phyloP scores from a whole-genome alignment of 1,140 invertebrate species.

The Radopholus similis region DNA sequence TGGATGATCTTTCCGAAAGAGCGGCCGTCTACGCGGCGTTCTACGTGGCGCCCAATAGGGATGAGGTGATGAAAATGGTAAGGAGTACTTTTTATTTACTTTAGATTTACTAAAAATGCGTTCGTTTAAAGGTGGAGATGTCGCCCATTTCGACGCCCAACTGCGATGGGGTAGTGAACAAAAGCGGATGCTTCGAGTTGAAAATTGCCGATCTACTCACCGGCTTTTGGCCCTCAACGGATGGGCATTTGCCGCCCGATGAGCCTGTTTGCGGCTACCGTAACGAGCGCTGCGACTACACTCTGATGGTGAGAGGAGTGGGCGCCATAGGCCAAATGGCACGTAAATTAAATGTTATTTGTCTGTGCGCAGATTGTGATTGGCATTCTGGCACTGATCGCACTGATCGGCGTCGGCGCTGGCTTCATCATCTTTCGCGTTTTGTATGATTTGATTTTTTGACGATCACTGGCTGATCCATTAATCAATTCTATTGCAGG shows the following conservation, averaged over 20 bases:
- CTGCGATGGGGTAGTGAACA: constrained; percentile 52
- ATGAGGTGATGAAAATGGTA: constrained; percentile 55
- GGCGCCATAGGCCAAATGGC: too few species aligned
- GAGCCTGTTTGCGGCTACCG: constrained; percentile 50
- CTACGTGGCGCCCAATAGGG: constrained; percentile 53
- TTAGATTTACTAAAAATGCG: neutral
- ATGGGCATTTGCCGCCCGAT: constrained; percentile 45
- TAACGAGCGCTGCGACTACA: constrained; percentile 58
- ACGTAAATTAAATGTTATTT: too few species aligned
- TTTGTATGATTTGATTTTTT: constrained; percentile 41
- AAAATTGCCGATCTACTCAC: constrained; percentile 48
- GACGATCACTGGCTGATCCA: neutral
- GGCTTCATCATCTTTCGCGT: constrained; percentile 43
- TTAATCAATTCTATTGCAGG: constrained; percentile 35
- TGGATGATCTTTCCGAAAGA: constrained; percentile 26
- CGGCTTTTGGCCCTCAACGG: constrained; percentile 55
- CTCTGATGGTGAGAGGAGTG: too few species aligned
- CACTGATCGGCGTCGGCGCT: constrained; percentile 32
- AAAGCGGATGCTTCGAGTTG: constrained; percentile 52
- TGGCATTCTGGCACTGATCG: constrained; percentile 32
- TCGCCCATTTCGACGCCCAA: constrained; percentile 43
- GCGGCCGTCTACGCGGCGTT: constrained; percentile 43
- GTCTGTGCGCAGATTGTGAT: too few species aligned
- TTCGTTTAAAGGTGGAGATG: constrained; percentile 37
- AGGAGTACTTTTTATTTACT: too few species aligned